These are phyloP conservation scores for Lasioglossum malachurum DNA, from an alignment of 2,888 invertebrate species.

Conservation along the genomic window DNA sequence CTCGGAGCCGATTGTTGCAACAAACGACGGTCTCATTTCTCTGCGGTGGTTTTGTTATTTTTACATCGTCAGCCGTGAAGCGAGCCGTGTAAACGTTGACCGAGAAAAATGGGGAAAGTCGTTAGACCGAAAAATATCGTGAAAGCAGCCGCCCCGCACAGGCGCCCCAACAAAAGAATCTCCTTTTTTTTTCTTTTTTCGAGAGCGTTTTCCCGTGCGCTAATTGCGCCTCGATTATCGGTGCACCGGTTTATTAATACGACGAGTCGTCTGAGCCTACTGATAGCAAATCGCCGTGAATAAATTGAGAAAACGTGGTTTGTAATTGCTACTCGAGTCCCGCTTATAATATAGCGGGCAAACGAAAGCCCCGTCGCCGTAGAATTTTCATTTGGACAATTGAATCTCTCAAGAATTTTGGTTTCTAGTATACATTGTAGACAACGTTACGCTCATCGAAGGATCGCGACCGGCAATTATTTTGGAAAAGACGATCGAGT, in stretches of 20 bases:
- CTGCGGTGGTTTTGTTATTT: slow-evolving; percentile 25
- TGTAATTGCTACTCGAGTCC: not conserved
- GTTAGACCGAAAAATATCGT: slow-evolving; percentile 52
- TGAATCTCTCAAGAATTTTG: not conserved
- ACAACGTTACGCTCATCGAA: not conserved
- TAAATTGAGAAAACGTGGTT: not conserved
- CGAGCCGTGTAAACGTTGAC: slow-evolving; percentile 42
- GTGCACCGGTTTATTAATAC: slow-evolving; percentile 41
- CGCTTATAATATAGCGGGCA: not conserved
- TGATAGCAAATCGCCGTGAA: slow-evolving; percentile 20
- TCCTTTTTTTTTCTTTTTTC: not conserved
- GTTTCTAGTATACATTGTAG: no score
- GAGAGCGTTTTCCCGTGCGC: not conserved
- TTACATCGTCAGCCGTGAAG: slow-evolving; percentile 48
- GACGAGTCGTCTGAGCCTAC: slow-evolving; percentile 3
- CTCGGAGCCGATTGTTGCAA: not conserved
- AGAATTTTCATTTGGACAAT: not conserved
- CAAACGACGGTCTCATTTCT: not conserved
- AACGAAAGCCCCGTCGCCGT: not conserved
- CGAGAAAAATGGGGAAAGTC: slow-evolving; percentile 49
- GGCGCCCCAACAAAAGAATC: slow-evolving; percentile 18
- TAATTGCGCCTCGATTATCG: slow-evolving; percentile 43
- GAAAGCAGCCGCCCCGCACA: slow-evolving; percentile 26
- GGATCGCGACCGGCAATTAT: slow-evolving; percentile 13
- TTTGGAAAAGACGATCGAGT: not conserved